Percentiles rank a stretch among this genome's conserved stretches.
These are phyloP conservation scores for Himalopsyche tibetana DNA, from an alignment of 2,888 invertebrate genomes.

Conservation along the genomic window DNA sequence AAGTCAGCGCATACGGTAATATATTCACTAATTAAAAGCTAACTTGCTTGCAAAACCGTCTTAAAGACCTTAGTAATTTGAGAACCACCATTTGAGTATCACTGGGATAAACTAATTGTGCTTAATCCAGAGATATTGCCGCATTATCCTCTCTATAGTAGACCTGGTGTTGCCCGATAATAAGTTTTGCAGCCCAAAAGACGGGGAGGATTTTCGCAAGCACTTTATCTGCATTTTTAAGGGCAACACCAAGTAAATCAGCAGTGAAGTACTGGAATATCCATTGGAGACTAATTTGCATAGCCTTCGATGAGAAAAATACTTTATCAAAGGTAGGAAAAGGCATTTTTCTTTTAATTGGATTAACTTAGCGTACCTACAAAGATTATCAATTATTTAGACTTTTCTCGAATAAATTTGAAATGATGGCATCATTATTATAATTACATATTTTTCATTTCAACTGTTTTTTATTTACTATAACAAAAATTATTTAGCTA, in stretches of 20 bases:
- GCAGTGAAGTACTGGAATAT: slow-evolving; percentile 14
- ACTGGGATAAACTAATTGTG: slow-evolving; percentile 59
- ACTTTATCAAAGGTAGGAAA: no score
- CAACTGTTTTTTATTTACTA: no score
- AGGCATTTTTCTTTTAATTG: no score
- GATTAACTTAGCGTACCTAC: no score
- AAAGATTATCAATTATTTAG: no score
- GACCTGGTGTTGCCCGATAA: slow-evolving; percentile 40
- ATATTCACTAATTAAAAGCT: not conserved
- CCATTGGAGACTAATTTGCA: not conserved
- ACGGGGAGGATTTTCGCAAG: slow-evolving; percentile 32
- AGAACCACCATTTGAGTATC: slow-evolving; percentile 37
- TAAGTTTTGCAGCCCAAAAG: slow-evolving; percentile 41
- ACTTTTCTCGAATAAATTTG: no score
- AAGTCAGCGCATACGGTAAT: no score
- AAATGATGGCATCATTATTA: no score
- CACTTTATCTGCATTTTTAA: slow-evolving; percentile 44
- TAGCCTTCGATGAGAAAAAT: not conserved
- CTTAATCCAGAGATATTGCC: slow-evolving; percentile 60
- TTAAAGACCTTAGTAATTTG: slow-evolving; percentile 40
- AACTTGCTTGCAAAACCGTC: not conserved
- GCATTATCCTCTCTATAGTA: slow-evolving; percentile 49
- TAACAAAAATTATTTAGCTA: no score
- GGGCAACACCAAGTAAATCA: slow-evolving; percentile 36
- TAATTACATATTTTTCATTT: no score